These are phyloP conservation scores for Gymnobelideus leadbeateri DNA, from an alignment of 2,113 vertebrate species.

Conservation along the genomic window DNA sequence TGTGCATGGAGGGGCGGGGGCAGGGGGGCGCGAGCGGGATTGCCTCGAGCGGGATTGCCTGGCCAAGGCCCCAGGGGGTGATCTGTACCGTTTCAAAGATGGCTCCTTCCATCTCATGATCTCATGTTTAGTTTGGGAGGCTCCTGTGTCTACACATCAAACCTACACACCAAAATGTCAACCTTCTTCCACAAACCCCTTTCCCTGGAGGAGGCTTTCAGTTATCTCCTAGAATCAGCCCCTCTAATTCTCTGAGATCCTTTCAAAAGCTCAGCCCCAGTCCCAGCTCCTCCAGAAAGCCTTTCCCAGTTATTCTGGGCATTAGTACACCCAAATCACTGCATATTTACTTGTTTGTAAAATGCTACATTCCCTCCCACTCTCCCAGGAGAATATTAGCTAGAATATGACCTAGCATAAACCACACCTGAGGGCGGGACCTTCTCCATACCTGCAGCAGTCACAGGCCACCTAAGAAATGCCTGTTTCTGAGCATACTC, in stretches of 20 bases:
- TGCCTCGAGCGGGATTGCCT: too few relatives aligned
- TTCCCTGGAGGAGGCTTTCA: background rate
- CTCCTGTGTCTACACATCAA: background rate
- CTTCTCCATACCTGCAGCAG: background rate
- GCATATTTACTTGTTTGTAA: background rate
- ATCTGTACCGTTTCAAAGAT: slow-evolving; percentile 12
- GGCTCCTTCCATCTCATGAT: background rate
- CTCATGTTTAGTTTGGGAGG: background rate
- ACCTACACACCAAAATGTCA: background rate
- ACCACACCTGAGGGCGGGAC: background rate
- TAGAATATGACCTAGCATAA: background rate
- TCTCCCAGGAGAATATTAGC: background rate
- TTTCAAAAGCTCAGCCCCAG: background rate
- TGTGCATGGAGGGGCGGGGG: too few relatives aligned
- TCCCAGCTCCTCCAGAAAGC: background rate
- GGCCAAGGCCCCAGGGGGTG: background rate
- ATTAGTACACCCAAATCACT: background rate
- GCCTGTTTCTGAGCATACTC: background rate
- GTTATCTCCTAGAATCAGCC: background rate
- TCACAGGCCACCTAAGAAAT: background rate
- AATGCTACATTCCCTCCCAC: background rate
- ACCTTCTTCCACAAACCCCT: background rate
- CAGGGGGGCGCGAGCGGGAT: too few relatives aligned
- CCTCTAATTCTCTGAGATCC: too few relatives aligned
- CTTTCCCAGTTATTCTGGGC: background rate